These are phyloP conservation scores for Apodemia duryi DNA, from an alignment of 2,888 invertebrate genomes.

Conservation along the genomic window DNA sequence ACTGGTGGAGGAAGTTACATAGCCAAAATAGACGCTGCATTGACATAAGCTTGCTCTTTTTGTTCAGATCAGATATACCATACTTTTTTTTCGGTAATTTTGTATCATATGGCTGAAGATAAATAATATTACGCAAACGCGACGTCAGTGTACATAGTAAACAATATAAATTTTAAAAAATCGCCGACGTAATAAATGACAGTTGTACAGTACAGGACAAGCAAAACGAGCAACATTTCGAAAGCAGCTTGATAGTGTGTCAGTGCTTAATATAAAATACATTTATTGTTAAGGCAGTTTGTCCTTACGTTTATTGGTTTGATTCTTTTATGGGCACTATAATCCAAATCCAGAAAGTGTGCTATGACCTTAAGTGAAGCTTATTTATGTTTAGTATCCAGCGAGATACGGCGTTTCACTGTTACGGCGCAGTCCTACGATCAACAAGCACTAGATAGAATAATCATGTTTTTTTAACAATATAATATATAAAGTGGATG, in stretches of 20 bases:
- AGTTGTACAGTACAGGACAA: too few species aligned
- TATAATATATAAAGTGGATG: too few species aligned
- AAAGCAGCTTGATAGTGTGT: background rate
- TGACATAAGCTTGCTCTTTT: too few species aligned
- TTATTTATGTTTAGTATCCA: constrained; percentile 19
- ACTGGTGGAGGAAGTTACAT: too few species aligned
- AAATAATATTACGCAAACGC: too few species aligned
- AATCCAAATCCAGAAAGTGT: constrained; percentile 19
- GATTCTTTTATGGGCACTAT: constrained; percentile 23
- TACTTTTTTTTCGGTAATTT: too few species aligned
- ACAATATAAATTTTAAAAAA: too few species aligned
- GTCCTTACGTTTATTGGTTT: constrained; percentile 28
- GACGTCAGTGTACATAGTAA: too few species aligned
- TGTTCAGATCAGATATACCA: too few species aligned
- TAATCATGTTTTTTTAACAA: background rate
- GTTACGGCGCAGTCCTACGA: background rate
- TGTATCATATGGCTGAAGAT: too few species aligned
- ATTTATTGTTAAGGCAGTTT: constrained; percentile 32
- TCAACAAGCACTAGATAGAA: background rate
- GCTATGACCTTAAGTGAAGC: constrained; percentile 17
- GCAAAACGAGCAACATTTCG: background rate
- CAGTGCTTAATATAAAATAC: constrained; percentile 21
- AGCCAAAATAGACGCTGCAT: too few species aligned
- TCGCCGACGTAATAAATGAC: too few species aligned
- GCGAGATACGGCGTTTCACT: constrained; percentile 5